Evolutionary conservation across 2,113 vertebrate genomes (phyloP).

Genomic region (Brachypteracias leptosomus): DNA sequence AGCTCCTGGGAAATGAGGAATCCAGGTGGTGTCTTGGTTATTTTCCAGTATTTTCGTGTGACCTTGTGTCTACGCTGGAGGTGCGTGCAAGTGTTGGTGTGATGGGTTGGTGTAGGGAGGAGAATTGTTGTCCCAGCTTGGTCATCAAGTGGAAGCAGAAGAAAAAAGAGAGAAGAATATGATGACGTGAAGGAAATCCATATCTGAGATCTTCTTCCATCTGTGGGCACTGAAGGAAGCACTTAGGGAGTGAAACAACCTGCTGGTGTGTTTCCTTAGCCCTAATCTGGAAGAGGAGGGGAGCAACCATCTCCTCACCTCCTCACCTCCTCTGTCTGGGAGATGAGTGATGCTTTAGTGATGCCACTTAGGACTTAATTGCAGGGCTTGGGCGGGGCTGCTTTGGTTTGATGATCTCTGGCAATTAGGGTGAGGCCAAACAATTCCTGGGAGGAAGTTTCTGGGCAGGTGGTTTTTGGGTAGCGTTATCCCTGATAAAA

Average conservation of each 20-base stretch:
- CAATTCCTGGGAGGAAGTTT: not conserved
- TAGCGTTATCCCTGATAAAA: not conserved
- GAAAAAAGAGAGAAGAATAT: not conserved
- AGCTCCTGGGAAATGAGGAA: not conserved
- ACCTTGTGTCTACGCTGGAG: not conserved
- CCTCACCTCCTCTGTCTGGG: not conserved
- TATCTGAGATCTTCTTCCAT: not conserved
- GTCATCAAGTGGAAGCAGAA: not conserved
- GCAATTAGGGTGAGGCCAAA: not conserved
- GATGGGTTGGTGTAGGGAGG: not conserved
- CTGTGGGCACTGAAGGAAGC: not conserved
- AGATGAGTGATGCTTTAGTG: not conserved
- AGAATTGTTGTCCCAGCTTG: not conserved
- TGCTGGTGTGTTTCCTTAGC: not conserved
- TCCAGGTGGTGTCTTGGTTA: not conserved
- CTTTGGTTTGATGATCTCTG: not conserved
- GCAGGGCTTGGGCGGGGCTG: not conserved
- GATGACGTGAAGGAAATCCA: not conserved
- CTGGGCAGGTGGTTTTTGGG: not conserved
- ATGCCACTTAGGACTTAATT: slow-evolving; percentile 10
- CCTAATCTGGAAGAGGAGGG: not conserved
- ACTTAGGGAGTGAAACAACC: not conserved
- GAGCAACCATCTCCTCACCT: not conserved
- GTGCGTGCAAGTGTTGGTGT: not conserved
- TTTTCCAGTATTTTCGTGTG: not conserved